Percentiles rank a stretch among this genome's conserved stretches.
Evolutionary conservation across 1,140 invertebrate species (phyloP).

Genomic region (Brachystomella parvula): DNA sequence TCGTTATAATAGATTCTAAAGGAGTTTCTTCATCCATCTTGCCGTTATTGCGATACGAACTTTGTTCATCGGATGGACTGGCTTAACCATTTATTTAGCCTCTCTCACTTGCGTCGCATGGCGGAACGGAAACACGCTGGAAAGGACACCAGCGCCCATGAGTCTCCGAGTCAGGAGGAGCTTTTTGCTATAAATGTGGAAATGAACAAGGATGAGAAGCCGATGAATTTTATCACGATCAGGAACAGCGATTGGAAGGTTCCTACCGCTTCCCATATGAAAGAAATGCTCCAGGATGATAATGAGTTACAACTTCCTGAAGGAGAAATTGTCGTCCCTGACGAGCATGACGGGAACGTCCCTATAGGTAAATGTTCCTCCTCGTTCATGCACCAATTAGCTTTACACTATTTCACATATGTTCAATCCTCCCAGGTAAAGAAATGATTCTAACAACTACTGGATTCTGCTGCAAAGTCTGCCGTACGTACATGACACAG

Average conservation of each 20-base stretch:
- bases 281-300: conserved; percentile 23
- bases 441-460: conserved; percentile 22
- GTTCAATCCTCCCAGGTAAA: conserved; percentile 16
- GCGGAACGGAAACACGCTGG: conserved; percentile 23
- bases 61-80: conserved; percentile 37
- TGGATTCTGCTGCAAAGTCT: conserved; percentile 35
- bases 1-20: conserved; percentile 29
- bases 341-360: conserved; percentile 18
- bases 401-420: background rate
- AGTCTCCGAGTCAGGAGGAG: conserved; percentile 24
- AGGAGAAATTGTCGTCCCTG: conserved; percentile 23
- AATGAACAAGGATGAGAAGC: conserved; percentile 21
- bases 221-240: conserved; percentile 24
- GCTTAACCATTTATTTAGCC: conserved; percentile 28
- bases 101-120: conserved; percentile 22
- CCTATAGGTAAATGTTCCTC: conserved; percentile 20
- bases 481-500: conserved; percentile 25
- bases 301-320: conserved; percentile 6
- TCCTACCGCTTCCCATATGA: conserved; percentile 22
- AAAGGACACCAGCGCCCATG: background rate
- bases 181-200: conserved; percentile 31
- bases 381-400: background rate
- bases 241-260: conserved; percentile 13
- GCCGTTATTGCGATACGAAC: conserved; percentile 24
- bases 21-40: conserved; percentile 36